phyloP scores from a whole-genome alignment of 2,113 vertebrate species.

The Myodes glareolus region DNA sequence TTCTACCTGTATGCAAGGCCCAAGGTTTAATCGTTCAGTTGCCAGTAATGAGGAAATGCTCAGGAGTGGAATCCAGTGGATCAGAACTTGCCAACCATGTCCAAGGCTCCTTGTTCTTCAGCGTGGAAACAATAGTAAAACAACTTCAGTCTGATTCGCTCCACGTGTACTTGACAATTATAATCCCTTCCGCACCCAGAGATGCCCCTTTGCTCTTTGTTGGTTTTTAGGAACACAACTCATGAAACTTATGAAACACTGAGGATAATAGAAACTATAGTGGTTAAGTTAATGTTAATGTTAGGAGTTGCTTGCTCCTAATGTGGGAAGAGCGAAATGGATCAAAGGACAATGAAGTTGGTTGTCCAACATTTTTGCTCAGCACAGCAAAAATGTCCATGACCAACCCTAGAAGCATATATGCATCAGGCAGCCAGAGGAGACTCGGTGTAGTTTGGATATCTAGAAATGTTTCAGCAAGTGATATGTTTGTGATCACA shows the following conservation, averaged over 20 bases:
- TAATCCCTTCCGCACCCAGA: background rate
- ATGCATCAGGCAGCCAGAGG: background rate
- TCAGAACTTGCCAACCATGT: background rate
- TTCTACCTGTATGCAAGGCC: background rate
- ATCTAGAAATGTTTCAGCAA: background rate
- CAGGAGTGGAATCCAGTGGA: no score
- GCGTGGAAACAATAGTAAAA: background rate
- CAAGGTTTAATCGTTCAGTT: background rate
- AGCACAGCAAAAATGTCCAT: background rate
- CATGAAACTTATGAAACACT: background rate
- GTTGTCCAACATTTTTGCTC: background rate
- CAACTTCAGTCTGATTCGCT: background rate
- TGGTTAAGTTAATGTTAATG: background rate
- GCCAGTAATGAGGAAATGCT: background rate
- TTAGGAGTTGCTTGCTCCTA: background rate
- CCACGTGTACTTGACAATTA: background rate
- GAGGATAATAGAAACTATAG: background rate
- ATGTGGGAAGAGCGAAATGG: background rate
- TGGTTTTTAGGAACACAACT: background rate
- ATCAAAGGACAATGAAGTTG: background rate
- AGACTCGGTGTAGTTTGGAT: background rate
- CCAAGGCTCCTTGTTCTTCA: background rate
- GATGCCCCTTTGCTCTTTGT: background rate
- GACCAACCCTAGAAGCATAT: background rate
- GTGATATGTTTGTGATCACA: background rate